Evolutionary conservation across 2,888 invertebrate genomes (phyloP).

Genomic region (Operophtera brumata): DNA sequence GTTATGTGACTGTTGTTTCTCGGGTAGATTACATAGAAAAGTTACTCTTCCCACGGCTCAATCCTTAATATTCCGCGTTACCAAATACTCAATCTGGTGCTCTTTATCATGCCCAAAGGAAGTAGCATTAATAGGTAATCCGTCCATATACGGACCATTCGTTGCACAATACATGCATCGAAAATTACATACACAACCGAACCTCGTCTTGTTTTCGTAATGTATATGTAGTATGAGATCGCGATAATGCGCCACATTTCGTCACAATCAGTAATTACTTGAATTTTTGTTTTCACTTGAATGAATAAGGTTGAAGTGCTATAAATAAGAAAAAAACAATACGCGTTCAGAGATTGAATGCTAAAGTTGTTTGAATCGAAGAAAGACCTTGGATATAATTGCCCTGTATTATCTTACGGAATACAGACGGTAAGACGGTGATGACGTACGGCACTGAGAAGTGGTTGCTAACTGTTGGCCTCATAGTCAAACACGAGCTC

Average conservation of each 20-base stretch:
- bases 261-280: conserved; percentile 10
- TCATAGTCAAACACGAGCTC: no score
- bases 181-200: conserved; percentile 34
- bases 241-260: conserved; percentile 10
- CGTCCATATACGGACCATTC: conserved; percentile 42
- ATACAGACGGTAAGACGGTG: no score
- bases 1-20: no score
- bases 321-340: neutral
- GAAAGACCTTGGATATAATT: neutral
- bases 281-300: conserved; percentile 3
- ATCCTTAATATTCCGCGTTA: neutral
- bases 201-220: conserved; percentile 21
- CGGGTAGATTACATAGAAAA: neutral
- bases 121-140: conserved; percentile 31
- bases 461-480: no score
- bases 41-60: conserved; percentile 1
- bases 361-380: neutral
- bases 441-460: no score
- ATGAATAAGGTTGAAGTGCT: neutral
- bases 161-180: conserved; percentile 50
- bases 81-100: conserved; percentile 13
- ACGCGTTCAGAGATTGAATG: neutral
- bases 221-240: conserved; percentile 7
- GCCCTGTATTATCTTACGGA: neutral
- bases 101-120: conserved; percentile 19